A percentile compares a stretch with the other conserved stretches of the same genome.
Evolutionary conservation across 2,888 invertebrate genomes (phyloP).

Genomic region (Scrobipalpa atriplicella): DNA sequence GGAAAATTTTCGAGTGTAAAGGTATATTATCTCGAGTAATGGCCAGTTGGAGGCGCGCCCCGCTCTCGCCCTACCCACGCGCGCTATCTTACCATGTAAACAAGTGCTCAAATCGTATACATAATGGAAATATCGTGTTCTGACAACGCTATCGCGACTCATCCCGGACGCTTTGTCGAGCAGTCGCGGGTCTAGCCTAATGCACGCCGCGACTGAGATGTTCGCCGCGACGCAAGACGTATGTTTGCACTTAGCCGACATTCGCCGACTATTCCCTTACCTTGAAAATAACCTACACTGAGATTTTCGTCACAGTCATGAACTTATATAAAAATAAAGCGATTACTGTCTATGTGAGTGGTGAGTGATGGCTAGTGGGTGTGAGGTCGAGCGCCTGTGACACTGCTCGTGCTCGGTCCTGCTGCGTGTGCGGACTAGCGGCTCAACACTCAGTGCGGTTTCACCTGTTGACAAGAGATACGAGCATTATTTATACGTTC

Average conservation of each 20-base stretch:
- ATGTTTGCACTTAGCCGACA: conserved; percentile 62
- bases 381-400: conserved; percentile 33
- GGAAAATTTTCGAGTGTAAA: conserved; percentile 11
- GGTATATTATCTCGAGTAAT: conserved; percentile 26
- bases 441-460: conserved; percentile 74
- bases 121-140: conserved; percentile 83
- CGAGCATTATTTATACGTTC: not conserved
- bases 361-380: conserved; percentile 54
- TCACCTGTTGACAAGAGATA: conserved; percentile 57
- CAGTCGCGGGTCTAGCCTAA: conserved; percentile 68
- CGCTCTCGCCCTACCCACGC: conserved; percentile 61
- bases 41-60: conserved; percentile 27
- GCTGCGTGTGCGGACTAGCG: conserved; percentile 45
- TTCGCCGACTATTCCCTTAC: conserved; percentile 18
- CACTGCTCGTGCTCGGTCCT: conserved; percentile 38
- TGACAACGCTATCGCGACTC: conserved; percentile 81
- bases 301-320: conserved; percentile 33
- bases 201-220: conserved; percentile 60
- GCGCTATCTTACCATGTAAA: conserved; percentile 80
- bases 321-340: conserved; percentile 57
- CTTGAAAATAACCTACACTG: conserved; percentile 14
- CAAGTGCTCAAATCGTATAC: conserved; percentile 82
- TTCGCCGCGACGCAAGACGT: conserved; percentile 54
- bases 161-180: conserved; percentile 81
- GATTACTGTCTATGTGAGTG: conserved; percentile 41